These are phyloP conservation scores for Triplophysa bombifrons DNA, from an alignment of 2,797 vertebrate genomes.

Conservation along the genomic window DNA sequence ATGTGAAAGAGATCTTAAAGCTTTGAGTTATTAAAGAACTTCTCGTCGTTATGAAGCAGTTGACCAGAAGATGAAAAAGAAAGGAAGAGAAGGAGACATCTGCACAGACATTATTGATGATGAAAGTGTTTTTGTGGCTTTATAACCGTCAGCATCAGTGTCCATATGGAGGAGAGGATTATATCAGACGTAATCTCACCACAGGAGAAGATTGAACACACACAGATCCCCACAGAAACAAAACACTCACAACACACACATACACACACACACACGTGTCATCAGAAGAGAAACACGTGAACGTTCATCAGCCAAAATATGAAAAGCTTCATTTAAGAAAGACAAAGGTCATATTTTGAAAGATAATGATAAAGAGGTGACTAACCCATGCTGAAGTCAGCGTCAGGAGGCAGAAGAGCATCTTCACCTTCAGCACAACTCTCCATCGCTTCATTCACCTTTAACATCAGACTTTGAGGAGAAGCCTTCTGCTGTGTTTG, in stretches of 20 bases:
- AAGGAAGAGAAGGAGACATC: too few species aligned
- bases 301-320: not conserved
- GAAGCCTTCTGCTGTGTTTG: not conserved
- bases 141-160: too few species aligned
- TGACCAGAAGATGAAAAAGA: too few species aligned
- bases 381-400: conserved; percentile 76
- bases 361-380: conserved; percentile 64
- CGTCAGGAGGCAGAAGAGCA: conserved; percentile 69
- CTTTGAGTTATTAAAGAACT: too few species aligned
- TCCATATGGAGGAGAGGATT: not conserved
- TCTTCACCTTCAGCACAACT: conserved; percentile 28
- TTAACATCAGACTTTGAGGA: not conserved
- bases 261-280: not conserved
- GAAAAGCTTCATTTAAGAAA: not conserved
- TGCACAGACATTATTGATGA: too few species aligned
- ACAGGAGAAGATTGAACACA: not conserved
- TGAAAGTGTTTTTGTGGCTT: too few species aligned
- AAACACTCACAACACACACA: not conserved
- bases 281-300: not conserved
- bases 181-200: not conserved
- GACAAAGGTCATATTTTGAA: not conserved
- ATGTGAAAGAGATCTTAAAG: too few species aligned
- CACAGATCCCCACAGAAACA: too few species aligned
- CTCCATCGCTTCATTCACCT: conserved; percentile 25
- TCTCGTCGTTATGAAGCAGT: too few species aligned